Percentiles rank a stretch among this genome's conserved stretches.
phyloP scores from a whole-genome alignment of 2,888 invertebrate genomes.

The Cephus runcator region DNA sequence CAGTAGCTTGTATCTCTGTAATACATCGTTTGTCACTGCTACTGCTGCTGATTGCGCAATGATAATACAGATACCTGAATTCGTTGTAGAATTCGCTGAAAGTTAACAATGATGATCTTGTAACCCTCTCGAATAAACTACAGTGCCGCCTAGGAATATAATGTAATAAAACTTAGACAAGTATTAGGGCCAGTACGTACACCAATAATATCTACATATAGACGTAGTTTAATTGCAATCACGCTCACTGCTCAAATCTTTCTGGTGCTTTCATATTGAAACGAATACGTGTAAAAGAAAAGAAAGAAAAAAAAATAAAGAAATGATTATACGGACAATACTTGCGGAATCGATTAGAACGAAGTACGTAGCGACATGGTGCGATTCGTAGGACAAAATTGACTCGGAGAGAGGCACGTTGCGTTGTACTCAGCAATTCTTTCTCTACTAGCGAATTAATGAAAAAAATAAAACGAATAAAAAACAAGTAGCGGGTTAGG shows the following conservation, averaged over 20 bases:
- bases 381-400: background rate
- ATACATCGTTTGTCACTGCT: constrained; percentile 20
- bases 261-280: constrained; percentile 44
- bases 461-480: background rate
- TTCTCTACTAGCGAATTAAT: background rate
- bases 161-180: constrained; percentile 13
- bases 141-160: constrained; percentile 4
- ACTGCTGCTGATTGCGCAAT: constrained; percentile 31
- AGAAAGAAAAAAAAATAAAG: no score
- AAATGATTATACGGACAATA: background rate
- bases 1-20: background rate
- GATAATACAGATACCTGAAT: constrained; percentile 32
- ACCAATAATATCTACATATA: constrained; percentile 18
- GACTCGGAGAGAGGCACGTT: background rate
- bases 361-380: background rate
- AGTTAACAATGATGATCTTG: background rate
- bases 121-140: background rate
- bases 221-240: constrained; percentile 26
- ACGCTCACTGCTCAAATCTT: constrained; percentile 45
- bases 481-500: background rate
- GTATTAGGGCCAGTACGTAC: constrained; percentile 33
- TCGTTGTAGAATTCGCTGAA: constrained; percentile 40
- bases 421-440: background rate
- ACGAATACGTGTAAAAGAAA: background rate
- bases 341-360: background rate